These are phyloP conservation scores for Bugula neritina DNA, from an alignment of 2,888 invertebrate genomes.

Conservation along the genomic window DNA sequence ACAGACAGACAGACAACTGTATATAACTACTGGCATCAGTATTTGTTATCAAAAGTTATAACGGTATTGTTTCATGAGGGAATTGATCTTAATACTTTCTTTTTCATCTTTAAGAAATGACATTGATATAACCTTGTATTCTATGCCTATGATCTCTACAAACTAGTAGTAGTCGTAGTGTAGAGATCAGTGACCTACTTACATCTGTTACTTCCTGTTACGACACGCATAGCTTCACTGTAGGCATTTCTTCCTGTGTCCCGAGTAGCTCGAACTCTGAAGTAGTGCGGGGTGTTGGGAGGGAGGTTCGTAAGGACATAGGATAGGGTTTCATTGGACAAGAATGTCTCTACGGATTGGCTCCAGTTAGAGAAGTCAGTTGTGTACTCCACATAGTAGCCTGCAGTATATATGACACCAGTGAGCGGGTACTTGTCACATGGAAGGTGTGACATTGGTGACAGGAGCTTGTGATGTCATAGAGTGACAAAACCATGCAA, in stretches of 20 bases:
- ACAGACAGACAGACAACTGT: too few relatives aligned
- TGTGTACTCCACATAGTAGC: neutral
- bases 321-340: neutral
- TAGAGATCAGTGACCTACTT: neutral
- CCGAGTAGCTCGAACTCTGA: neutral
- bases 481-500: neutral
- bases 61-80: too few relatives aligned
- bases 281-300: neutral
- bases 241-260: neutral
- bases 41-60: too few relatives aligned
- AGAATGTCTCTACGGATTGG: neutral
- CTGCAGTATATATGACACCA: neutral
- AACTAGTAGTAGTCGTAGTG: too few relatives aligned
- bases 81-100: too few relatives aligned
- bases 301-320: neutral
- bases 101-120: too few relatives aligned
- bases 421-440: neutral
- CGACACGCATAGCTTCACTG: neutral
- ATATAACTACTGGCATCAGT: too few relatives aligned
- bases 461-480: too few relatives aligned
- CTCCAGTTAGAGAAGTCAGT: neutral
- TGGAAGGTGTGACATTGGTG: too few relatives aligned
- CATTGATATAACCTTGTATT: too few relatives aligned
- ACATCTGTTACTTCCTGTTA: constrained; percentile 7
- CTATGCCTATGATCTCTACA: too few relatives aligned